Percentiles rank a stretch among this genome's conserved stretches.
Conservation (phyloP, 2,113 vertebrate species). For the Morone chrysops region DNA sequence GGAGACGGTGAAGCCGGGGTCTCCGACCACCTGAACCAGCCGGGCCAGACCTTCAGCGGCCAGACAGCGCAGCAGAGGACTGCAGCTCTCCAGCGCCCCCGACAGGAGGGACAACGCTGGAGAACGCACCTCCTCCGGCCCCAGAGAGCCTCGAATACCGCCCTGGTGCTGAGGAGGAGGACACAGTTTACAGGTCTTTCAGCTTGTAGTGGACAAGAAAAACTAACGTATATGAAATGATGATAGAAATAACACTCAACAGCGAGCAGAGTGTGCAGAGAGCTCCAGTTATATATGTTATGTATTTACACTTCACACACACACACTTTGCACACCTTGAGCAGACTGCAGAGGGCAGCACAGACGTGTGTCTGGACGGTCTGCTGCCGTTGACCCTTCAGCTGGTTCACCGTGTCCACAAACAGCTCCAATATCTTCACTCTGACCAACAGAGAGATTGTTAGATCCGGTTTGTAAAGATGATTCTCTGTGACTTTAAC, state of each 20-base stretch:
- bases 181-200: neutral
- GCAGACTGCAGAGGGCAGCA: constrained; percentile 89
- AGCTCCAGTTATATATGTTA: too few species aligned
- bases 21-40: constrained; percentile 89
- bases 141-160: constrained; percentile 80
- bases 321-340: constrained; percentile 81
- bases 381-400: constrained; percentile 91
- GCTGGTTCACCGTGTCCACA: constrained; percentile 87
- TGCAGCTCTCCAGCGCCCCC: constrained; percentile 90
- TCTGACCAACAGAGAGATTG: constrained; percentile 71
- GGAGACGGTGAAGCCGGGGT: constrained; percentile 87
- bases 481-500: too few species aligned
- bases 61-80: constrained; percentile 88
- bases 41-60: constrained; percentile 91
- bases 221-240: neutral
- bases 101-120: constrained; percentile 86
- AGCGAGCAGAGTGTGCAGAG: neutral
- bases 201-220: too few species aligned
- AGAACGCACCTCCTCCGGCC: constrained; percentile 87
- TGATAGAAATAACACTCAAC: neutral
- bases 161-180: constrained; percentile 64
- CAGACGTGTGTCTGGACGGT: constrained; percentile 87
- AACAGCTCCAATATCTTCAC: constrained; percentile 90
- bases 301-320: neutral
- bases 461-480: neutral